Evolutionary conservation across 1,140 invertebrate genomes (phyloP), one percentile per base, ranked within the genome.

Genomic region (Brachionus manjavacas): DNA sequence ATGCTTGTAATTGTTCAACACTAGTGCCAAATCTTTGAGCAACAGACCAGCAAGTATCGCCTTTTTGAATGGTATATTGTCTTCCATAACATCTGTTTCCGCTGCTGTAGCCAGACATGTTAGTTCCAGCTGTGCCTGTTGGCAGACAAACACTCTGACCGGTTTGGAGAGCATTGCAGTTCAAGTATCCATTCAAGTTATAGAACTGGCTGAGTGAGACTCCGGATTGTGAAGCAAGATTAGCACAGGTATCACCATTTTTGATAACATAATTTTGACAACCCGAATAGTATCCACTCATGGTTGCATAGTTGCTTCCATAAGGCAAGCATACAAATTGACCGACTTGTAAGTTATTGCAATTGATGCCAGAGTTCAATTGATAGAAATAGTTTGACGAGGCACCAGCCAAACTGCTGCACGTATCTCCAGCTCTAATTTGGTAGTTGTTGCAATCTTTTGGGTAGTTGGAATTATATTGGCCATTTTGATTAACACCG

Each of bases 331-430:
- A 68, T 0, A 68, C 23, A 1, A 1, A 35, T 68, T 68, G 64
- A 68, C 64, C 64, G 12, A 68, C n/a, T 68, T 68, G 64, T n/a
- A 68, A 68, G 31, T 68, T 68, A 46, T 46, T 46, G 43, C 43
- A 46, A n/a, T 46, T 46, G 14, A 46, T 46, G 12, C 43, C 43
- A 12, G 25, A 7, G 28, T 68, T 68, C 20, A 31, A 35, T 68
- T 68, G 64, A 35, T 68, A 68, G 64, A 68, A 68, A 28, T 68
- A 68, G 3, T 68, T 68, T 68, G 64, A 68, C 11, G 64, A 68
- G 28, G 23, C 23, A 31, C 64, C 64, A 9, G 20, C 8, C 31
- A 68, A 12, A 68, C 64, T 68, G 20, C 25, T 35, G 31, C 64
- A 68, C 1, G 64, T 68, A 68, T 68, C 64, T 31, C 64, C 64